Percentiles rank a stretch among this genome's conserved stretches.
Evolutionary conservation across 1,140 invertebrate genomes (phyloP).

Genomic region (Pseudoatta argentina): DNA sequence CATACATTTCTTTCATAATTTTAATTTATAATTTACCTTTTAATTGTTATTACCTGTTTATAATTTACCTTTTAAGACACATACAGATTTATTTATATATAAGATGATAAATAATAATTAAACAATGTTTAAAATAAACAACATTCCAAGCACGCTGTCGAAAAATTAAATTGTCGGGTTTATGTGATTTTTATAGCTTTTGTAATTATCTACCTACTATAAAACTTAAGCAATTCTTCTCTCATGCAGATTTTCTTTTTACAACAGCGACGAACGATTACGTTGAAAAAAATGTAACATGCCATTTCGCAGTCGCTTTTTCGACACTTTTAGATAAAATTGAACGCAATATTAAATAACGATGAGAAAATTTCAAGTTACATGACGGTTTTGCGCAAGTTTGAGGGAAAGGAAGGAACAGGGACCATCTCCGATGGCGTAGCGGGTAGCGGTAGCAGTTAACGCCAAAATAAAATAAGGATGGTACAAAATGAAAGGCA

Average conservation of each 20-base stretch:
- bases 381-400: not conserved
- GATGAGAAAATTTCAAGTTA: slow-evolving; percentile 54
- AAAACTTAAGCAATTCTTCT: not conserved
- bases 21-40: not conserved
- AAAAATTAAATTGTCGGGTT: not conserved
- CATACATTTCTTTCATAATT: not conserved
- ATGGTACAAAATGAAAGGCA: slow-evolving; percentile 82
- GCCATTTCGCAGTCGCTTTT: not conserved
- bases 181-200: not conserved
- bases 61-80: not conserved
- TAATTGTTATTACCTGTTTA: too few species aligned
- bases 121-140: not conserved
- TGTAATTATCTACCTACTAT: not conserved
- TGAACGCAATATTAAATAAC: slow-evolving; percentile 37
- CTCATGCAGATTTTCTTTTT: not conserved
- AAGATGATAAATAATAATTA: not conserved
- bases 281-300: slow-evolving; percentile 2
- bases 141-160: not conserved
- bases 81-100: not conserved
- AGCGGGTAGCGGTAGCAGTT: slow-evolving; percentile 79
- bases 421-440: slow-evolving; percentile 70
- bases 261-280: not conserved
- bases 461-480: slow-evolving; percentile 85
- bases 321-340: slow-evolving; percentile 25
- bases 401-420: slow-evolving; percentile 46